Evolutionary conservation across 2,888 invertebrate species (phyloP), one percentile per base, ranked within the genome.

Genomic region (Sycophila texana): DNA sequence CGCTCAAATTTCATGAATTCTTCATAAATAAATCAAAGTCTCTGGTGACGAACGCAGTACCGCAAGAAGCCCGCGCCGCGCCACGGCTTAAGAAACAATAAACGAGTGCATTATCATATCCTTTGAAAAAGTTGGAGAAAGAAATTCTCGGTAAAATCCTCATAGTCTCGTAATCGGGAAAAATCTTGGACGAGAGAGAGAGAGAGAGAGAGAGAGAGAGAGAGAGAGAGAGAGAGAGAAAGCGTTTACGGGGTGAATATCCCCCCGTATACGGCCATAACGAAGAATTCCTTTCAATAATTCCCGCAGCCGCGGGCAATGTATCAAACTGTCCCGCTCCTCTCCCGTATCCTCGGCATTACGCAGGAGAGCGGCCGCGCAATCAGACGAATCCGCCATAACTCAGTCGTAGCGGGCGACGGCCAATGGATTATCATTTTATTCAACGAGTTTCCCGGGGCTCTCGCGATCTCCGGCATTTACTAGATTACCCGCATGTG

Each of bases 351-450:
- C 63, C 63, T 61, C 30, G 13, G 39, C 30, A 13, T 30, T 30
- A n/a, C 63, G 22, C 26, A 53, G 53, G 39, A 39, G 39, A 39
- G 39, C 66, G 20, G 10, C 39, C 73, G 20, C 75, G 60, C 66
- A 67, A 74, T 66, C 75, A 63, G 49, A 61, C 53, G 75, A 76
- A 76, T 68, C 61, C 39, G 68, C 68, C 68, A 70, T 70, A 68
- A 68, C 66, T 74, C 74, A 74, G n/a, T 13, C 55, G 30, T n/a
- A 2, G 20, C 22, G 10, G n/a, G 20, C 30, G 10, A 26, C 61
- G 39, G 2, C 20, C 63, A 7, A 39, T 26, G 68, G 68, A 76
- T 76, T 71, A 71, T 76, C 57, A 71, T 76, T 74, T 74, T 74
- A 67, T 67, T 67, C 74, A 39, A 22, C 67, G 39, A 47, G 16